Conservation (phyloP, 1,140 invertebrate genomes). For the Euura saliciscinereae region DNA sequence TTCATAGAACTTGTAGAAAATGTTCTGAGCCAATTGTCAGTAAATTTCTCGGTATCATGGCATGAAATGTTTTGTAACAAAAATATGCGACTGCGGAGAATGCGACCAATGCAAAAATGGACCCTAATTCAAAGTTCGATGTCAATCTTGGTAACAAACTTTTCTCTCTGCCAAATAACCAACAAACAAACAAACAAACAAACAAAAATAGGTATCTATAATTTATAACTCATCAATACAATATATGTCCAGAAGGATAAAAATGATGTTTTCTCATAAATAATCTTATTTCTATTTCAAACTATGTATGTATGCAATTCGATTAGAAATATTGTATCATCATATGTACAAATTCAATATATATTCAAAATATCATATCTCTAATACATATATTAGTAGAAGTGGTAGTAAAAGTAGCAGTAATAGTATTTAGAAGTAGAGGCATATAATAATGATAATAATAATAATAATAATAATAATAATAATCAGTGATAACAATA, state of each 20-base stretch:
- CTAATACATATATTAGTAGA: background rate
- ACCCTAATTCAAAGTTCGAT: no score
- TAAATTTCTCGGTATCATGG: no score
- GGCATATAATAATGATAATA: background rate
- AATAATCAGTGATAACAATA: background rate
- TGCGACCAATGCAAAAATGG: no score
- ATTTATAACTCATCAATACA: no score
- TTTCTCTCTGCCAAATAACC: background rate
- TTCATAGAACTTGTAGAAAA: no score
- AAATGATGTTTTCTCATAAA: background rate
- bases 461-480: background rate
- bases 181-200: background rate
- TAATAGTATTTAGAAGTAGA: background rate
- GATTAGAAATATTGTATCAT: background rate
- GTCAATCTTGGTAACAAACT: no score
- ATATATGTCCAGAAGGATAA: background rate
- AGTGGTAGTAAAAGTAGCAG: no score
- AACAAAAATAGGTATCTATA: background rate
- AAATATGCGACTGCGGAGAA: no score
- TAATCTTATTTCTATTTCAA: background rate
- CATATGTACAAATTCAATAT: background rate
- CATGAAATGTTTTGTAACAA: no score
- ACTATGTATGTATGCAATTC: background rate
- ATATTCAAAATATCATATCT: slow-evolving; percentile 2
- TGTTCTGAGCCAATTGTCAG: no score